phyloP scores from a whole-genome alignment of 2,113 vertebrate species.

The Rhegmatorhina hoffmannsi region DNA sequence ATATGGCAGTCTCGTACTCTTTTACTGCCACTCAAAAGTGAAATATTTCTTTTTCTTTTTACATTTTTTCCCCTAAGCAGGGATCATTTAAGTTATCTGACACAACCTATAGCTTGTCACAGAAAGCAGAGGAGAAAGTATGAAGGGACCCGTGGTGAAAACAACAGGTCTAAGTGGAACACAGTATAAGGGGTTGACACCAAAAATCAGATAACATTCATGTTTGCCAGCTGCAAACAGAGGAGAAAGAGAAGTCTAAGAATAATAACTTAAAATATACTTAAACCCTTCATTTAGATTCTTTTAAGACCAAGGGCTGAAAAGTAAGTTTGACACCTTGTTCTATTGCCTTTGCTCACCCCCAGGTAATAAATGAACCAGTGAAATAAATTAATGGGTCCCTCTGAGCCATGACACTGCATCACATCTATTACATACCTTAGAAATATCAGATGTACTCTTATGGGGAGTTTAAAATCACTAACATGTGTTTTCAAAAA shows the following conservation, averaged over 20 bases:
- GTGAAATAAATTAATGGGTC: conserved; percentile 71
- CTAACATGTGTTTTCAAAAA: background rate
- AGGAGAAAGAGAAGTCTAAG: conserved; percentile 25
- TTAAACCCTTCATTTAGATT: conserved; percentile 67
- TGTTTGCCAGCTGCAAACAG: conserved; percentile 26
- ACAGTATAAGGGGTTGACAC: conserved; percentile 40
- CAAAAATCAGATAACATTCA: conserved; percentile 21
- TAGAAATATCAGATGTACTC: conserved; percentile 34
- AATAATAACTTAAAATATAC: conserved; percentile 68
- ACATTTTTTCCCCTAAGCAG: background rate
- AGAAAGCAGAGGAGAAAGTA: conserved; percentile 25
- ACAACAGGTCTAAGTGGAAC: conserved; percentile 47
- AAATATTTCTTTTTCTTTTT: background rate
- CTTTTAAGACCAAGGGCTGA: conserved; percentile 71
- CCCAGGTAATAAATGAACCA: conserved; percentile 70
- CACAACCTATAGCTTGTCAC: conserved; percentile 51
- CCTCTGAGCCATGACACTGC: conserved; percentile 16
- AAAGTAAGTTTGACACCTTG: conserved; percentile 68
- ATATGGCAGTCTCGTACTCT: background rate
- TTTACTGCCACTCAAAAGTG: conserved; percentile 32
- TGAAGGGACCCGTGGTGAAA: conserved; percentile 49
- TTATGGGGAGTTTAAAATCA: conserved; percentile 54
- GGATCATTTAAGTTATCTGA: conserved; percentile 27
- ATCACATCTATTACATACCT: conserved; percentile 44
- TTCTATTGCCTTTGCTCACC: conserved; percentile 66